These are phyloP conservation scores for Zeuzera pyrina DNA, from an alignment of 2,888 invertebrate species.

Conservation along the genomic window DNA sequence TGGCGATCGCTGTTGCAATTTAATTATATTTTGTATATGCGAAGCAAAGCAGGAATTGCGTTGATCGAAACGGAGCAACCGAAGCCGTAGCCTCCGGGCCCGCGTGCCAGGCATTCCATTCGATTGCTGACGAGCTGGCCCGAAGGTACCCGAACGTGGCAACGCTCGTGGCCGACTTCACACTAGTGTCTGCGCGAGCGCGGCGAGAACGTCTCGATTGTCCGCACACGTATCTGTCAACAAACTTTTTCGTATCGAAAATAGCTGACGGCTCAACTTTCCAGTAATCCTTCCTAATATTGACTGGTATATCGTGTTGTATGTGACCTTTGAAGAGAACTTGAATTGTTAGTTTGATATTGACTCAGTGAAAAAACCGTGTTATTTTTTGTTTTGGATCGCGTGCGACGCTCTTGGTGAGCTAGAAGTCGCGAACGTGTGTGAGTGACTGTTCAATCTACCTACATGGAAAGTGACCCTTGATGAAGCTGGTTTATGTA, in stretches of 20 bases:
- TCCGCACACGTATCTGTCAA: slow-evolving; percentile 61
- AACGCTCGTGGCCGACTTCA: slow-evolving; percentile 64
- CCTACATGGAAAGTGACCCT: slow-evolving; percentile 61
- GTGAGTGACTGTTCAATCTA: slow-evolving; percentile 65
- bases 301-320: slow-evolving; percentile 54
- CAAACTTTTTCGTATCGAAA: slow-evolving; percentile 59
- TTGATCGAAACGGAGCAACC: slow-evolving; percentile 41
- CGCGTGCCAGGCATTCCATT: slow-evolving; percentile 63
- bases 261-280: slow-evolving; percentile 45
- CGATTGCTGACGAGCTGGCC: slow-evolving; percentile 40
- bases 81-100: slow-evolving; percentile 43
- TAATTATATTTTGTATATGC: slow-evolving; percentile 63
- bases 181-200: slow-evolving; percentile 69
- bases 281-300: slow-evolving; percentile 49
- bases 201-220: slow-evolving; percentile 60
- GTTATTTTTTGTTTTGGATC: slow-evolving; percentile 66
- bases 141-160: slow-evolving; percentile 41
- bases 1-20: slow-evolving; percentile 66
- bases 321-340: slow-evolving; percentile 43
- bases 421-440: slow-evolving; percentile 55
- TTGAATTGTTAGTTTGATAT: slow-evolving; percentile 35
- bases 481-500: slow-evolving; percentile 46
- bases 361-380: slow-evolving; percentile 61
- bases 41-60: slow-evolving; percentile 48
- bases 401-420: slow-evolving; percentile 60